Evolutionary conservation across 2,113 vertebrate genomes (phyloP).

Genomic region (Scomber colias): DNA sequence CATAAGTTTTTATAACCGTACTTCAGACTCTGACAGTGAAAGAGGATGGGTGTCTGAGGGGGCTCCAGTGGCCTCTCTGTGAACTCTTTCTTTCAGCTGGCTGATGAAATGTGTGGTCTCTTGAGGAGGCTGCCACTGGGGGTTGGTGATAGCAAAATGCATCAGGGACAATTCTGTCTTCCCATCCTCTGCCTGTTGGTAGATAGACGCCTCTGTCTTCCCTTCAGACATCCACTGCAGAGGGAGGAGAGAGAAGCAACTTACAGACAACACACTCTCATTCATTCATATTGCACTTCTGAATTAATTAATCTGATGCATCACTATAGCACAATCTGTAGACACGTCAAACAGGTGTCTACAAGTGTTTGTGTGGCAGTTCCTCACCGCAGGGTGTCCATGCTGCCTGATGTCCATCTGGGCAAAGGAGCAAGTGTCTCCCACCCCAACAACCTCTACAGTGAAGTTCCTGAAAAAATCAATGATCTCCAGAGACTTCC

Average conservation of each 20-base stretch:
- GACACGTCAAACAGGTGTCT: not conserved
- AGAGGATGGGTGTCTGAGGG: constrained; percentile 88
- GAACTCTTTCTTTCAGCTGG: constrained; percentile 95
- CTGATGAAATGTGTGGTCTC: constrained; percentile 97
- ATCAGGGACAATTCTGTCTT: constrained; percentile 98
- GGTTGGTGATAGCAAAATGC: constrained; percentile 99
- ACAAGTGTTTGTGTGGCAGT: not conserved
- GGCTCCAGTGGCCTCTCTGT: constrained; percentile 88
- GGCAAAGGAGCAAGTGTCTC: constrained; percentile 98
- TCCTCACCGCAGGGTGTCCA: constrained; percentile 93
- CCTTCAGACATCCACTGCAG: constrained; percentile 95
- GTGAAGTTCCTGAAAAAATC: constrained; percentile 99
- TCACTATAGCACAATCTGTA: not conserved
- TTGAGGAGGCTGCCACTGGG: constrained; percentile 95
- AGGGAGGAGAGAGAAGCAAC: constrained; percentile 4
- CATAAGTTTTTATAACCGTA: constrained; percentile 52
- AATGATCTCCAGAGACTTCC: constrained; percentile 98
- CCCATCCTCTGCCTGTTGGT: constrained; percentile 98
- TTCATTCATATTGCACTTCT: not conserved
- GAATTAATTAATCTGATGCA: not conserved
- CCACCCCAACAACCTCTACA: constrained; percentile 96
- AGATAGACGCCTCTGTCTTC: constrained; percentile 96
- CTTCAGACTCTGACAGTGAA: constrained; percentile 93
- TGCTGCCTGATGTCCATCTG: constrained; percentile 99
- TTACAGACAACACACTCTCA: not conserved